These are phyloP conservation scores for Madoqua kirkii DNA, from an alignment of 2,113 vertebrate species.

Conservation along the genomic window DNA sequence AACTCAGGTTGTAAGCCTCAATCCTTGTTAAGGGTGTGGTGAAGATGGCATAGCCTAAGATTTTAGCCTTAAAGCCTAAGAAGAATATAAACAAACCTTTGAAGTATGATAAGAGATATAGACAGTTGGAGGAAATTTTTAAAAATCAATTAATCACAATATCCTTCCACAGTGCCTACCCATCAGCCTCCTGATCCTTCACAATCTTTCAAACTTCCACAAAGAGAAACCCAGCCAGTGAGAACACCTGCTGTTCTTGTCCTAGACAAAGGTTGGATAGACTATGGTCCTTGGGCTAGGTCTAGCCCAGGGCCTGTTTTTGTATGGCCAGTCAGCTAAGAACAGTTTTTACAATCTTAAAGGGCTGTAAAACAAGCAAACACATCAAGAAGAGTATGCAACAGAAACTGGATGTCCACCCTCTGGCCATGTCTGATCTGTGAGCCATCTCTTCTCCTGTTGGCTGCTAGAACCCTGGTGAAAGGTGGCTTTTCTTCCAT, in stretches of 20 bases:
- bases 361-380: neutral
- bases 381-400: neutral
- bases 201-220: neutral
- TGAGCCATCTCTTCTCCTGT: neutral
- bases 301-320: neutral
- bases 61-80: neutral
- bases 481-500: conserved; percentile 57
- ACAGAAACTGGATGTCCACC: neutral
- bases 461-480: neutral
- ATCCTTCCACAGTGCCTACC: neutral
- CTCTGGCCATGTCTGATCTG: neutral
- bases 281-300: neutral
- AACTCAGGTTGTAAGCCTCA: neutral
- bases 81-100: neutral
- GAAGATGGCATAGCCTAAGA: neutral
- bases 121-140: too few relatives aligned
- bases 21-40: neutral
- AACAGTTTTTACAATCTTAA: neutral
- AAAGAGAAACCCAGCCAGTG: neutral
- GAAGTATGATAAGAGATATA: neutral
- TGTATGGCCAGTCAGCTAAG: neutral
- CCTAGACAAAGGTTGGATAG: neutral
- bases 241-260: neutral
- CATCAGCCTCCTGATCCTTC: neutral
- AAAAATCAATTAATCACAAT: neutral